Base-by-base conservation (phyloP, 2,113 vertebrate genomes). In the Miniopterus natalensis region DNA sequence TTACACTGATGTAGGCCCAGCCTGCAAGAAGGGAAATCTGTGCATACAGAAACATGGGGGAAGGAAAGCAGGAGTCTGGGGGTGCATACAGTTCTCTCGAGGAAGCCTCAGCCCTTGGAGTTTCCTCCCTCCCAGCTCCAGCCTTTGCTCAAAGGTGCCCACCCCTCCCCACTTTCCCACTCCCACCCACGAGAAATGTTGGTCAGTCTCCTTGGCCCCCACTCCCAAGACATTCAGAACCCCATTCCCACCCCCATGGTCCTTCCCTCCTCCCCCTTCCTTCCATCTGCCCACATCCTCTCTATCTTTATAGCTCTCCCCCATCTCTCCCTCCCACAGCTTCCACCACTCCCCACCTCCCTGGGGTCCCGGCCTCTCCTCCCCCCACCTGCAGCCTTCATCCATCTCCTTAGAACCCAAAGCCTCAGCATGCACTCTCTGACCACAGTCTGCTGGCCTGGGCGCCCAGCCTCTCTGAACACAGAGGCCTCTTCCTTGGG, bases 371-470 rank as follows among this genome's bases (percentile, higher is more conserved):
- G 2, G 0, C 49, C 27, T 63, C 73, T 70, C 66, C 78, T 75
- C 21, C 5, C 31, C 4, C 47, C 25, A 23, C 3, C 51, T 21
- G 11, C n/a, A 18, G 84, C 27, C 55, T 8, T 18, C 40, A 66
- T 31, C 71, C 40, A 10, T 11, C 59, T 75, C 42, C 20, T 59
- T 0, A 0, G 55, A 91, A 74, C 27, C 5, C 4, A 2, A 40
- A 29, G 53, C 61, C 68, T 9, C 45, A 65, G 42, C 79, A 70
- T n/a, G 68, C 84, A 89, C 90, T 97, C 94, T 81, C 90, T 66
- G 87, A 86, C 95, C 92, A 63, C 97, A 97, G 90, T 59, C 80
- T 5, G 53, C 45, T 31, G 68, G 68, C 65, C 17, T 23, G 7
- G 31, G 45, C 0, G 3, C 88, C 74, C n/a, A 11, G 74, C 31